phyloP scores from a whole-genome alignment of 2,888 invertebrate genomes.

The Hymenopus coronatus region DNA sequence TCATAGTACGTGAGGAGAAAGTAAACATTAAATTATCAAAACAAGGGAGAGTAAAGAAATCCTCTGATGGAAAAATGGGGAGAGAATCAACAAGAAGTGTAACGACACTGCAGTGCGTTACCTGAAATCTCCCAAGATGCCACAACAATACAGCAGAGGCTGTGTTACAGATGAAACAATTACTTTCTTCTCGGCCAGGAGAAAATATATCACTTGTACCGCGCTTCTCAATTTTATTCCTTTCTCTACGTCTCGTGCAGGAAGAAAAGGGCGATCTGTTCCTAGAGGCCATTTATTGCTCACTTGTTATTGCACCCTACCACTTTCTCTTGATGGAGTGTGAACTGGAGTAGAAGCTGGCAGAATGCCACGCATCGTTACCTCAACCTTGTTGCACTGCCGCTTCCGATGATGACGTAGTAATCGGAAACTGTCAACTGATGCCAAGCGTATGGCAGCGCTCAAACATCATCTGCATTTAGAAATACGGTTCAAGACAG shows the following conservation, averaged over 20 bases:
- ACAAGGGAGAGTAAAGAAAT: neutral
- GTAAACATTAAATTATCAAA: too few species aligned
- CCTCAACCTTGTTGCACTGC: neutral
- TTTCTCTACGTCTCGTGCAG: neutral
- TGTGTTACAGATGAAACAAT: neutral
- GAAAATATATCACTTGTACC: neutral
- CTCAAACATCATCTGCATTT: too few species aligned
- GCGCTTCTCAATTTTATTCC: neutral
- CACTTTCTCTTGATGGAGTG: slow-evolving; percentile 10
- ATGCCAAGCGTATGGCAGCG: too few species aligned
- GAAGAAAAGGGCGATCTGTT: neutral
- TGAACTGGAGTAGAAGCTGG: slow-evolving; percentile 5
- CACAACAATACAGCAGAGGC: neutral
- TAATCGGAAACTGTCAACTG: too few species aligned
- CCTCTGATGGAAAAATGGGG: too few species aligned
- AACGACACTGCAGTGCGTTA: neutral
- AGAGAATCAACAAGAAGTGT: too few species aligned
- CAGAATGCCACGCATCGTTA: slow-evolving; percentile 19
- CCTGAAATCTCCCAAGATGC: neutral
- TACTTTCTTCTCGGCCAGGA: neutral
- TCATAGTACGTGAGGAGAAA: too few species aligned
- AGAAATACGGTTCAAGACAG: too few species aligned
- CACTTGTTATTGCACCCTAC: slow-evolving; percentile 15
- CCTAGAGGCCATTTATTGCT: slow-evolving; percentile 19
- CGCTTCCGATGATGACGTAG: neutral